These are phyloP conservation scores for Gadopsis bispinosus DNA, from an alignment of 2,797 vertebrate species.

Conservation along the genomic window DNA sequence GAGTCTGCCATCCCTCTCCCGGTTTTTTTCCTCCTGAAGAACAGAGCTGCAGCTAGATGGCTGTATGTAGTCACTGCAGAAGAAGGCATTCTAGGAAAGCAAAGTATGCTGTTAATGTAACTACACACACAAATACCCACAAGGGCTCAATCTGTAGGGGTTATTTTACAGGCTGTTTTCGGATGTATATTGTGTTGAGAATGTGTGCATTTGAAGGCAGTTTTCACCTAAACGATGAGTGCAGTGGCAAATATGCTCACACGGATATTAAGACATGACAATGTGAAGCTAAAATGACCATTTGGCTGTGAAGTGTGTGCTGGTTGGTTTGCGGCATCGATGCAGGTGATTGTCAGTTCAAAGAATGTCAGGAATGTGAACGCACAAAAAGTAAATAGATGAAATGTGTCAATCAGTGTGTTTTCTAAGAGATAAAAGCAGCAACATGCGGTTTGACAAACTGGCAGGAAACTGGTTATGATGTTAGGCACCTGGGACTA, in stretches of 20 bases:
- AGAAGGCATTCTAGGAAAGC: conserved; percentile 73
- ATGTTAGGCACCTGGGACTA: not conserved
- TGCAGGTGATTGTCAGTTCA: conserved; percentile 5
- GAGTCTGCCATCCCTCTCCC: conserved; percentile 44
- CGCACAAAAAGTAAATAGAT: not conserved
- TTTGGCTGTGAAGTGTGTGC: conserved; percentile 1
- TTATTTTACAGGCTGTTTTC: conserved; percentile 27
- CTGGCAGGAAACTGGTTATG: not conserved
- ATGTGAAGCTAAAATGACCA: not conserved
- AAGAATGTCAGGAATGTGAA: conserved; percentile 28
- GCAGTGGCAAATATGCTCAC: not conserved
- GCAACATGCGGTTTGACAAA: not conserved
- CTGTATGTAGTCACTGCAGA: conserved; percentile 79
- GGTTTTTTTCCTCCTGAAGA: conserved; percentile 43
- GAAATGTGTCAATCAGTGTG: not conserved
- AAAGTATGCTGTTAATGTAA: conserved; percentile 43
- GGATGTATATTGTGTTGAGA: not conserved
- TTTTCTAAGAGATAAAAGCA: not conserved
- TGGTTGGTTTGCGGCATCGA: conserved; percentile 19
- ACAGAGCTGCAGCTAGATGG: conserved; percentile 81
- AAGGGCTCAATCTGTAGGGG: conserved; percentile 39
- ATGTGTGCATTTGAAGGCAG: conserved; percentile 13
- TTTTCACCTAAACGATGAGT: conserved; percentile 5
- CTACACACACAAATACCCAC: conserved; percentile 53
- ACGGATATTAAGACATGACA: conserved; percentile 5